Evolutionary conservation across 2,113 vertebrate species (phyloP), one percentile per base, ranked within the genome.

Genomic region (Tiliqua scincoides): DNA sequence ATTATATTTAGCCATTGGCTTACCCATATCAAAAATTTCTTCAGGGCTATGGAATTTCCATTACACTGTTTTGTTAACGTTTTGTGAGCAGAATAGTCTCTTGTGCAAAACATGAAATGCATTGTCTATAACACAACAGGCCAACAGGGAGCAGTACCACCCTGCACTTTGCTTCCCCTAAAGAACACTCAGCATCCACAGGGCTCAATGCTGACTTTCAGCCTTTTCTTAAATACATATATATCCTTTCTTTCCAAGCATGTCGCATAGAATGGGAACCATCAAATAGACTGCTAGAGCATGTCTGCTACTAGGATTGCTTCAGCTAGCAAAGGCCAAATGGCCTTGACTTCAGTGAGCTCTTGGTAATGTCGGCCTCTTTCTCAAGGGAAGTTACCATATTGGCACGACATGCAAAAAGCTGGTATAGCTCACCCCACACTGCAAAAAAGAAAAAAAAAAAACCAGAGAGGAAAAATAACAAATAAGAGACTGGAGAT

Each of bases 91-190:
- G 71, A 21, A 85, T 82, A 79, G 78, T 62, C 83, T 86, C 84
- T 48, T 65, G 70, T 77, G 72, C 72, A 37, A 85, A 59, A 87
- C 82, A 25, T 6, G 70, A 87, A 78, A 75, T 84, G 83, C 40
- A 10, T 87, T 23, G 70, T 6, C 32, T 3, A 65, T 92, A 89
- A 89, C 0, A 0, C 52, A 23, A 12, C 48, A 63, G 68, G 90
- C 95, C 94, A 87, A 93, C 85, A 96, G 96, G 91, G 96, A 85
- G 95, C 95, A 96, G 93, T 93, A 94, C 93, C 81, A 79, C 82
- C 85, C 95, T 82, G 89, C 87, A 63, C 0, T 18, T 85, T 30
- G 77, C 8, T 23, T 75, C 77, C 90, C 1, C 0, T 32, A 48
- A 35, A 14, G 79, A 70, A 54, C 21, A 25, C 27, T 18, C 15